These are phyloP conservation scores for Natrix natrix DNA, from an alignment of 2,797 vertebrate species.

Conservation along the genomic window DNA sequence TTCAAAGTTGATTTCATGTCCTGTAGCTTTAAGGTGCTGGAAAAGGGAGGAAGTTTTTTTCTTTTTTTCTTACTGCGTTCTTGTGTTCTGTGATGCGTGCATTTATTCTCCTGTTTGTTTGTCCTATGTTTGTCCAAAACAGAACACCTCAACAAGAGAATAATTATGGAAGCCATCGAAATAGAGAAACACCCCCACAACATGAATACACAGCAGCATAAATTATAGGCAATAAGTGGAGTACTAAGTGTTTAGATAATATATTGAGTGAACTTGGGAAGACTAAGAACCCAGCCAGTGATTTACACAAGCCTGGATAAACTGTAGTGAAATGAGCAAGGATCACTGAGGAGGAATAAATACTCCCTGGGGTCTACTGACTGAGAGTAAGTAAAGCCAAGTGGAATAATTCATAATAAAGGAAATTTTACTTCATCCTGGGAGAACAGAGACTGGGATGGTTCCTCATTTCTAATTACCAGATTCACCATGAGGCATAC, in stretches of 20 bases:
- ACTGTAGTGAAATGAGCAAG: background rate
- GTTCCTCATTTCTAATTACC: background rate
- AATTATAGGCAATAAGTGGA: background rate
- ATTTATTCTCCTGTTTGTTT: no score
- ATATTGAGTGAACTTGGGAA: background rate
- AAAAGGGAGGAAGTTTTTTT: no score
- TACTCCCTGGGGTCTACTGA: background rate
- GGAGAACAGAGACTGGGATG: background rate
- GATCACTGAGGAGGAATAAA: background rate
- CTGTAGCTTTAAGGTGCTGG: no score
- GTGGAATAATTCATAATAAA: background rate
- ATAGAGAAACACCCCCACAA: no score
- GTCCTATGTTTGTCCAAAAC: no score
- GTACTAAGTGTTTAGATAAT: background rate
- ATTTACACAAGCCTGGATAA: background rate
- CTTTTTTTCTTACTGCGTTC: no score
- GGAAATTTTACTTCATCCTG: background rate
- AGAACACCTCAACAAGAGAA: no score
- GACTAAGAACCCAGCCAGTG: background rate
- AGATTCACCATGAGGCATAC: background rate
- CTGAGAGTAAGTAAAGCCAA: background rate
- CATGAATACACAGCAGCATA: background rate
- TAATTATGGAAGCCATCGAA: no score
- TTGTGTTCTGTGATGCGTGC: no score
- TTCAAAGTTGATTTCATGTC: no score